Evolutionary conservation across 2,888 invertebrate genomes (phyloP).

Genomic region (Orchesella flavescens): DNA sequence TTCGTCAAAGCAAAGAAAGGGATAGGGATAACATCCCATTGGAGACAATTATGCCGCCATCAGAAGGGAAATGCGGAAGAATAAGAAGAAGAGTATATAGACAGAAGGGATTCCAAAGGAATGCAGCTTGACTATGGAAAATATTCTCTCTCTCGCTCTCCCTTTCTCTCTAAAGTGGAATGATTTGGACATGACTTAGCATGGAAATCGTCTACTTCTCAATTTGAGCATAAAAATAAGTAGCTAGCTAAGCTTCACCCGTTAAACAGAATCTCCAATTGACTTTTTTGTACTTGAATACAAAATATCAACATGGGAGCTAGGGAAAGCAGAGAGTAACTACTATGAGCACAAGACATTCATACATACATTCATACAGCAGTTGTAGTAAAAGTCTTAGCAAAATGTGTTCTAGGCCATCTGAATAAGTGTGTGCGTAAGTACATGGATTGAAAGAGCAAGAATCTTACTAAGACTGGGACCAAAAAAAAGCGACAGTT

Average conservation of each 20-base stretch:
- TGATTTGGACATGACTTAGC: slow-evolving; percentile 61
- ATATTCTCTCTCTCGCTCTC: too few relatives aligned
- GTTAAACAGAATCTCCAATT: slow-evolving; percentile 6
- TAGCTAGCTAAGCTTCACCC: slow-evolving; percentile 18
- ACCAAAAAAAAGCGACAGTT: too few relatives aligned
- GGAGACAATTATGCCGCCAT: slow-evolving; percentile 61
- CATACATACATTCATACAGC: neutral
- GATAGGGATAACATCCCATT: slow-evolving; percentile 48
- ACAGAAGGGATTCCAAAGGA: slow-evolving; percentile 15
- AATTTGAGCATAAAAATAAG: slow-evolving; percentile 40
- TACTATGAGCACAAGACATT: too few relatives aligned
- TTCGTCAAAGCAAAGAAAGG: slow-evolving; percentile 9
- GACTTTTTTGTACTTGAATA: slow-evolving; percentile 13
- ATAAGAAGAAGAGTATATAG: neutral
- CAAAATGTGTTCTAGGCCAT: too few relatives aligned
- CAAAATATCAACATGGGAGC: slow-evolving; percentile 17
- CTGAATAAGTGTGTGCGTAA: too few relatives aligned
- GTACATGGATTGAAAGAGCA: neutral
- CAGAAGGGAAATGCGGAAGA: slow-evolving; percentile 25
- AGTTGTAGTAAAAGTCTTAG: too few relatives aligned
- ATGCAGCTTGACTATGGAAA: slow-evolving; percentile 39
- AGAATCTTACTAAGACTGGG: neutral
- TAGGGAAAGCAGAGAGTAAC: too few relatives aligned
- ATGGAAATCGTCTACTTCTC: slow-evolving; percentile 54
- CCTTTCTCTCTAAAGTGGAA: slow-evolving; percentile 51